These are phyloP conservation scores for Kryptolebias marmoratus DNA, from an alignment of 2,113 vertebrate genomes.

Conservation along the genomic window DNA sequence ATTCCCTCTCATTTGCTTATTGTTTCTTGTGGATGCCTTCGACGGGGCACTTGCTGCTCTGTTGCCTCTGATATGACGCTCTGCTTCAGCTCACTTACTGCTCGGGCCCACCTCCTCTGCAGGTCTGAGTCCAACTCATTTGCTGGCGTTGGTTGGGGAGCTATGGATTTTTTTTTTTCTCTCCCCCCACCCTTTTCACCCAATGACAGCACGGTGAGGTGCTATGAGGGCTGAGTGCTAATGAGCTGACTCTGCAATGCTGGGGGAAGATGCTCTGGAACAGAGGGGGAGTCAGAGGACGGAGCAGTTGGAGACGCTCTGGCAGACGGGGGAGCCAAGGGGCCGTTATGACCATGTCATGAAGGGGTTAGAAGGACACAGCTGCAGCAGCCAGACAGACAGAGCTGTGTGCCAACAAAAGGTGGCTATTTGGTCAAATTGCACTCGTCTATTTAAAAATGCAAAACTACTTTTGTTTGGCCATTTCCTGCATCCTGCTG, in stretches of 20 bases:
- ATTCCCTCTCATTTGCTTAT: conserved; percentile 78
- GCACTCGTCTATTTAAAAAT: conserved; percentile 34
- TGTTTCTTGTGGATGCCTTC: conserved; percentile 65
- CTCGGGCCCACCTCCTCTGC: conserved; percentile 72
- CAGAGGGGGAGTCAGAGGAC: conserved; percentile 85
- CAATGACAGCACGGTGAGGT: conserved; percentile 93
- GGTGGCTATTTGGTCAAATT: conserved; percentile 22
- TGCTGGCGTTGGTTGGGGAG: conserved; percentile 85
- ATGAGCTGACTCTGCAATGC: conserved; percentile 98
- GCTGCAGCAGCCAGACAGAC: conserved; percentile 16
- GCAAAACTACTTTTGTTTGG: conserved; percentile 26
- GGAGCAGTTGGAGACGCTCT: conserved; percentile 48
- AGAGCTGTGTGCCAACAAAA: conserved; percentile 14
- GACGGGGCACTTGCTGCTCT: conserved; percentile 56
- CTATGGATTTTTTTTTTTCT: conserved; percentile 85
- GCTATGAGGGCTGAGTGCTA: conserved; percentile 98
- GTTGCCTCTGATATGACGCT: conserved; percentile 62
- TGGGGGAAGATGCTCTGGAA: conserved; percentile 85
- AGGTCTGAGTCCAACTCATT: conserved; percentile 76
- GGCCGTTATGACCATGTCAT: conserved; percentile 61
- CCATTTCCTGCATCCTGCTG: conserved; percentile 19
- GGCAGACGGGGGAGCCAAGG: conserved; percentile 48
- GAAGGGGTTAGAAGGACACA: conserved; percentile 45
- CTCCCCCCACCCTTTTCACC: conserved; percentile 64
- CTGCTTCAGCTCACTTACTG: conserved; percentile 53